Percentiles rank a stretch among this genome's conserved stretches.
These are phyloP conservation scores for Pristionchus japonicus DNA, from an alignment of 2,888 invertebrate species.

Conservation along the genomic window DNA sequence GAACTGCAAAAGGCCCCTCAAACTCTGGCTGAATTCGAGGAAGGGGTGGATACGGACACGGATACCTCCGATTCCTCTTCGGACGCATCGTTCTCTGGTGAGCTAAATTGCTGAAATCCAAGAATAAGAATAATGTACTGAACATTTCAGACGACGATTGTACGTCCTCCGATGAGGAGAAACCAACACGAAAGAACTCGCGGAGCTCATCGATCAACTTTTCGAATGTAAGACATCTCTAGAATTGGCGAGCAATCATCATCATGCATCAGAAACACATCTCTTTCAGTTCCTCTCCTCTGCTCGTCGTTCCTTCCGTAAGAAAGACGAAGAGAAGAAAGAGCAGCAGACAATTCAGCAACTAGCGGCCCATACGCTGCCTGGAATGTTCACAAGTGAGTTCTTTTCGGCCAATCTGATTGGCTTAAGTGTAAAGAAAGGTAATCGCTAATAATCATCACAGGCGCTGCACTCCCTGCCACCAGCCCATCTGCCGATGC, in stretches of 20 bases:
- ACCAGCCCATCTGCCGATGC: neutral
- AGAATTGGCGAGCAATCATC: neutral
- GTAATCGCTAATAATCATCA: too few relatives aligned
- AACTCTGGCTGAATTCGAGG: constrained; percentile 59
- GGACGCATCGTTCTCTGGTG: neutral
- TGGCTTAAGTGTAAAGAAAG: neutral
- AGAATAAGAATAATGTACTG: neutral
- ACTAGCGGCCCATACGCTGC: constrained; percentile 26
- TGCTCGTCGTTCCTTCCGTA: constrained; percentile 21
- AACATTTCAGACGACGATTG: neutral
- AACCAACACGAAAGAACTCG: neutral
- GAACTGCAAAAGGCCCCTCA: constrained; percentile 94
- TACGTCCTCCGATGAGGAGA: neutral
- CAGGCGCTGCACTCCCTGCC: neutral
- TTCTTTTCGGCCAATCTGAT: too few relatives aligned
- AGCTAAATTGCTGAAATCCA: neutral
- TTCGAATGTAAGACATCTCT: neutral
- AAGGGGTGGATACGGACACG: constrained; percentile 54
- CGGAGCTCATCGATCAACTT: neutral
- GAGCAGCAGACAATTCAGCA: constrained; percentile 23
- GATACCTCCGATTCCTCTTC: constrained; percentile 55
- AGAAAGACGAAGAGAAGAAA: constrained; percentile 22
- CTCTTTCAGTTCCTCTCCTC: constrained; percentile 12
- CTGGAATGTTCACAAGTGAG: constrained; percentile 20
- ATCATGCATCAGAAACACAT: too few relatives aligned